Evolutionary conservation across 2,797 vertebrate species (phyloP), one percentile per base, ranked within the genome.

Genomic region (Botia kubotai): DNA sequence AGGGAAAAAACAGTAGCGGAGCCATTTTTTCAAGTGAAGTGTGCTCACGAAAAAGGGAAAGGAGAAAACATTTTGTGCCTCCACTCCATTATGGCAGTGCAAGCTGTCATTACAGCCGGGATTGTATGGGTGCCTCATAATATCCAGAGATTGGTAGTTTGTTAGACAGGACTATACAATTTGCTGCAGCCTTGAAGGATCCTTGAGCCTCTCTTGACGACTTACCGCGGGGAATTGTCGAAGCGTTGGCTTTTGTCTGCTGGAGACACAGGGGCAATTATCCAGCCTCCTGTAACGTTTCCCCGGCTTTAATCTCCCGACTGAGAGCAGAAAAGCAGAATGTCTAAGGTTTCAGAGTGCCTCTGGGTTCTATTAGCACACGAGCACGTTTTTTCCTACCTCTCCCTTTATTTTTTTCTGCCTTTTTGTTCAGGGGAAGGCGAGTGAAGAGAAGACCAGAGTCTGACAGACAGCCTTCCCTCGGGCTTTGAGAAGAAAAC

Each of bases 361-460:
- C 92, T 93, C 92, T 93, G 92, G 93, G 92, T 93, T 94, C 92
- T 92, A 93, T 94, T 93, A 94, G 93, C 91, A 92, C 92, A 92
- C 90, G 91, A 93, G 90, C 89, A 90, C 89, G 89, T 91, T 91
- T 93, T 92, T 91, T 88, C 89, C 87, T 14, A n/a, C 29, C 21
- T 63, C 55, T 52, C 52, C 0, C 65, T 53, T n/a, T 19, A 46
- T 62, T 67, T 70, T 65, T 46, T 55, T 53, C 55, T 69, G 52
- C 50, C 65, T 57, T 73, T 57, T 85, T 72, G 79, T 77, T 82
- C 70, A 60, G 79, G 60, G 76, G 73, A 79, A 90, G 89, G 86
- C 89, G 88, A 88, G 90, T 81, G 86, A 88, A 89, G 88, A 91
- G 91, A 90, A 86, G 89, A 84, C 88, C 84, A 87, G 90, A 87